Percentiles rank a stretch among this genome's conserved stretches.
phyloP scores from a whole-genome alignment of 1,140 invertebrate species.

The Steinernema khuongi region DNA sequence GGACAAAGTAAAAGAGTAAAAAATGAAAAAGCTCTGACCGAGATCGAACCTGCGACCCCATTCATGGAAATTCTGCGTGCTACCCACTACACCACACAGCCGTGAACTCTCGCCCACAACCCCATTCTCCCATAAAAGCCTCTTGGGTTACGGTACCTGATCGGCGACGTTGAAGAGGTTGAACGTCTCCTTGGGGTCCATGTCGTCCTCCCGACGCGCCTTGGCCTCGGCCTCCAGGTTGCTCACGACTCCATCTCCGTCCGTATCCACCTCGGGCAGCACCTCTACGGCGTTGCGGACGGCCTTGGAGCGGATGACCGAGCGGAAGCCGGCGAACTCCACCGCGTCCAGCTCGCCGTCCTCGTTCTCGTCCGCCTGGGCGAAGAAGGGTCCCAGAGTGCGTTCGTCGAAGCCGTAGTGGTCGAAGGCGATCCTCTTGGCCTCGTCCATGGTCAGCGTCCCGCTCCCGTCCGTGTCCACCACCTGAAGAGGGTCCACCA shows the following conservation, averaged over 20 bases:
- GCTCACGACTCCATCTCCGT: slow-evolving; percentile 50
- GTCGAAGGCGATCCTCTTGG: slow-evolving; percentile 56
- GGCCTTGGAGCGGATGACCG: slow-evolving; percentile 53
- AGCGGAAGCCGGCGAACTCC: slow-evolving; percentile 56
- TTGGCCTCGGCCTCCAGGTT: slow-evolving; percentile 46
- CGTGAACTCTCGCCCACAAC: too few species aligned
- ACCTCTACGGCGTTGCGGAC: slow-evolving; percentile 50
- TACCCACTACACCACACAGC: too few species aligned
- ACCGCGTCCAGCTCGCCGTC: slow-evolving; percentile 56
- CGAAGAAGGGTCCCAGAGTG: slow-evolving; percentile 55
- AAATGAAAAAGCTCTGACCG: too few species aligned
- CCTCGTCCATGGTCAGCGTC: slow-evolving; percentile 54
- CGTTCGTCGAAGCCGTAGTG: slow-evolving; percentile 58
- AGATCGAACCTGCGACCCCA: too few species aligned
- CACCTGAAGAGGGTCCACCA: slow-evolving; percentile 28
- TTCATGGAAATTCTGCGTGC: too few species aligned
- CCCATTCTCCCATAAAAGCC: too few species aligned
- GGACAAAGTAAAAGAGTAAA: neutral
- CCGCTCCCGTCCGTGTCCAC: slow-evolving; percentile 54
- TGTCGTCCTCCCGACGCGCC: slow-evolving; percentile 50
- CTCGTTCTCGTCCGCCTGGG: slow-evolving; percentile 57
- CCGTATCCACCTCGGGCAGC: slow-evolving; percentile 46
- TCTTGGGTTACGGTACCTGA: slow-evolving; percentile 42
- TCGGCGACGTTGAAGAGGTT: slow-evolving; percentile 54
- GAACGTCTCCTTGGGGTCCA: slow-evolving; percentile 50